Conservation (phyloP, 2,888 invertebrate genomes). For the Merodon equestris region DNA sequence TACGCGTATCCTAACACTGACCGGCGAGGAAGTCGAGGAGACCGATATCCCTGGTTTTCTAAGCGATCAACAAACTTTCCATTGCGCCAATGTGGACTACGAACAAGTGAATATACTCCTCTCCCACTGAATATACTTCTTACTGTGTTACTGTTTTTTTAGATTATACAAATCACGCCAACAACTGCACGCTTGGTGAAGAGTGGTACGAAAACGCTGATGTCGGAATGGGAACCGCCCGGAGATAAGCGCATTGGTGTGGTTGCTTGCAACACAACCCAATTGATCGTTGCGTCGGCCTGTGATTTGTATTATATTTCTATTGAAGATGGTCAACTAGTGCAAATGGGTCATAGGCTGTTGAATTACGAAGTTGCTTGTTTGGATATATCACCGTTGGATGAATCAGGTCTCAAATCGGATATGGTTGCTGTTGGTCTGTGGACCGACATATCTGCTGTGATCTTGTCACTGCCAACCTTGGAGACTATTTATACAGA, state of each 20-base stretch:
- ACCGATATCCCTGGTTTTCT: slow-evolving; percentile 95
- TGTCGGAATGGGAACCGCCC: slow-evolving; percentile 86
- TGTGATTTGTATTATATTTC: slow-evolving; percentile 91
- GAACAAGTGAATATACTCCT: slow-evolving; percentile 83
- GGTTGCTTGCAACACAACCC: slow-evolving; percentile 88
- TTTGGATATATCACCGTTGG: slow-evolving; percentile 92
- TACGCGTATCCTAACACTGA: slow-evolving; percentile 92
- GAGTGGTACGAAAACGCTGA: slow-evolving; percentile 82
- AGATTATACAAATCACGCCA: slow-evolving; percentile 86
- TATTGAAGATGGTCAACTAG: slow-evolving; percentile 83
- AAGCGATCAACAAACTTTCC: slow-evolving; percentile 95
- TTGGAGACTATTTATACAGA: slow-evolving; percentile 91
- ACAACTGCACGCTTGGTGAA: slow-evolving; percentile 86
- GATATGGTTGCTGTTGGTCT: slow-evolving; percentile 93
- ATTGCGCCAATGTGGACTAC: slow-evolving; percentile 92
- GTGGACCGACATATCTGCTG: slow-evolving; percentile 98
- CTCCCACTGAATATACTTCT: too few species aligned
- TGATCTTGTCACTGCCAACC: slow-evolving; percentile 90
- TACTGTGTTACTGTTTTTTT: slow-evolving; percentile 44
- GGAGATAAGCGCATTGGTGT: slow-evolving; percentile 90
- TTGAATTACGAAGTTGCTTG: slow-evolving; percentile 98
- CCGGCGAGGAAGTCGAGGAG: slow-evolving; percentile 98
- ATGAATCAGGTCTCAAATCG: slow-evolving; percentile 82
- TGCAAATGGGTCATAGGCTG: slow-evolving; percentile 84
- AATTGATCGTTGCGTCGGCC: slow-evolving; percentile 92